Evolutionary conservation across 2,888 invertebrate species (phyloP), one percentile per base, ranked within the genome.

Genomic region (Neoaliturus tenellus): DNA sequence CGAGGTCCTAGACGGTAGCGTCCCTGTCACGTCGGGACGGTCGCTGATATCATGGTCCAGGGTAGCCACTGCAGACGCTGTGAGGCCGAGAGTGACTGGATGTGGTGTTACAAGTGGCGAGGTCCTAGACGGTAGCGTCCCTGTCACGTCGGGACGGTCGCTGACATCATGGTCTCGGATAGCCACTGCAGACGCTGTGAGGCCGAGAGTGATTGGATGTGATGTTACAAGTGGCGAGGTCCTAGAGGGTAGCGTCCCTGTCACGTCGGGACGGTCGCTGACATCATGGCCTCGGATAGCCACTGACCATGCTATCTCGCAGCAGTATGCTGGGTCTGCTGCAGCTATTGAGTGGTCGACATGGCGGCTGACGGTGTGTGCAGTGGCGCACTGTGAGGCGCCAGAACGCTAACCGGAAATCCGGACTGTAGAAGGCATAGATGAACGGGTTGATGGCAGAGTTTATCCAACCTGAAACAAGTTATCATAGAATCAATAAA

Each of bases 391-490:
- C 93, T 0, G 97, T 97, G 44, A 97, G 91, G 86, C 96, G 92
- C 96, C 96, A 97, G 89, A 97, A 97, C 0, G 97, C 97, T 87
- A 96, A 93, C 88, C 97, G 93, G 89, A 97, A 97, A 89, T 97
- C 97, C 0, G 95, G 95, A 85, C 96, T 97, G 90, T 97, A 97
- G 89, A 97, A 97, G 25, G 97, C 97, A 89, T 97, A 97, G 88
- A 97, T 97, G 89, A 97, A 97, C 0, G 97, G 97, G 91, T 97
- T 97, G 86, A 97, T 96, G 4, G 96, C 96, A 0, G 96, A 96
- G 89, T 97, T 97, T 88, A 96, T 95, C 96, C 97, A 97, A 0
- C 97, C 92, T 92, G 88, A 20, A 89, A 85, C 35, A 84, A 33
- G n/a, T n/a, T n/a, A n/a, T n/a, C n/a, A n/a, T n/a, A n/a, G n/a